Evolutionary conservation across 2,797 vertebrate genomes (phyloP).

Genomic region (Halcyon chelicuti): DNA sequence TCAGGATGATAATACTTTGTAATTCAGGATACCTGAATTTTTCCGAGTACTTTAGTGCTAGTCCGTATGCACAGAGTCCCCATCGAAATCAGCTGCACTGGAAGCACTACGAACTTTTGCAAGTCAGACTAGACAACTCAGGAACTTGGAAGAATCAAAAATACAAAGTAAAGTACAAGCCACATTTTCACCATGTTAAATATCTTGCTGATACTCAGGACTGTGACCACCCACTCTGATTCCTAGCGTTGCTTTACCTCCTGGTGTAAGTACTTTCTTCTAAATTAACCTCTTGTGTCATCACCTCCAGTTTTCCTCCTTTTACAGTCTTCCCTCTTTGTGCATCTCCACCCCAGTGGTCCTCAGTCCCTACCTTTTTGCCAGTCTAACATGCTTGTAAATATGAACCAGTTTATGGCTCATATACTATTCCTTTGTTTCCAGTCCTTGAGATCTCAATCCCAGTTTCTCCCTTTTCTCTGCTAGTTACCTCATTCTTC

Average conservation of each 20-base stretch:
- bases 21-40: background rate
- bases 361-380: background rate
- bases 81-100: background rate
- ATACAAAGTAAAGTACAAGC: background rate
- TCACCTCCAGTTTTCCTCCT: background rate
- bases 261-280: background rate
- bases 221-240: background rate
- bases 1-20: background rate
- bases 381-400: background rate
- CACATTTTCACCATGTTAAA: background rate
- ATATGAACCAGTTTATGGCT: background rate
- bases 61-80: background rate
- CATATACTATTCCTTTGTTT: background rate
- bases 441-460: background rate
- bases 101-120: background rate
- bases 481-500: background rate
- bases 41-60: background rate
- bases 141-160: background rate
- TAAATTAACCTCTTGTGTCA: background rate
- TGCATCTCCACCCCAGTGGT: background rate
- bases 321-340: background rate
- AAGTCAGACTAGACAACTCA: background rate
- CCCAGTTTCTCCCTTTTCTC: background rate
- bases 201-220: background rate
- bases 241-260: background rate